These are phyloP conservation scores for Melanostoma scalare DNA, from an alignment of 2,888 invertebrate genomes.

Conservation along the genomic window DNA sequence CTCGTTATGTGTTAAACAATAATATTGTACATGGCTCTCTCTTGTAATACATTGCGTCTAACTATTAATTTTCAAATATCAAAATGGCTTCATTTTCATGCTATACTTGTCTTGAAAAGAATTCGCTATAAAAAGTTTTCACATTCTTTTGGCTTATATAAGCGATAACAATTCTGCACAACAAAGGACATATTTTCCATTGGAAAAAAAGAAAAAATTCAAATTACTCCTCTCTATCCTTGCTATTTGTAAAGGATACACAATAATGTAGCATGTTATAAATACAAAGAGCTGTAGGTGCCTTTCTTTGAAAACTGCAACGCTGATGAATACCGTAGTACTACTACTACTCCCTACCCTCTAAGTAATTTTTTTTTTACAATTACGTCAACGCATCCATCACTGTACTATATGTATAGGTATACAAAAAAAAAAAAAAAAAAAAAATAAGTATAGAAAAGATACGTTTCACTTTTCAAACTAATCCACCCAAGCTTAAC, in stretches of 20 bases:
- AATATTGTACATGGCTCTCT: too few species aligned
- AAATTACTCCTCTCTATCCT: conserved; percentile 46
- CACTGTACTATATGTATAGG: conserved; percentile 20
- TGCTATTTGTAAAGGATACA: conserved; percentile 17
- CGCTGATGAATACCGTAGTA: background rate
- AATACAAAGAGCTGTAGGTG: conserved; percentile 32
- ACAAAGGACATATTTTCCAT: conserved; percentile 56
- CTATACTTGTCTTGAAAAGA: conserved; percentile 25
- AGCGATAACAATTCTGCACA: conserved; percentile 33
- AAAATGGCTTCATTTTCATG: conserved; percentile 2
- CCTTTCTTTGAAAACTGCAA: conserved; percentile 39
- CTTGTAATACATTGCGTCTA: too few species aligned
- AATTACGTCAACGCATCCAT: conserved; percentile 41
- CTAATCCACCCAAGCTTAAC: conserved; percentile 55
- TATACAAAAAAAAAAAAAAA: conserved; percentile 8
- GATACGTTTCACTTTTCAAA: conserved; percentile 37
- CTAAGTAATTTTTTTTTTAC: background rate
- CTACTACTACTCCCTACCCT: background rate
- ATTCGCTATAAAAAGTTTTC: conserved; percentile 26
- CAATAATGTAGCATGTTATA: conserved; percentile 8
- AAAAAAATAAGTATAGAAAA: conserved; percentile 20
- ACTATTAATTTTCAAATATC: too few species aligned
- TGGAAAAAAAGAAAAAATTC: conserved; percentile 32
- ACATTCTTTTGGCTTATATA: conserved; percentile 36
- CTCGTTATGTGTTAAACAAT: too few species aligned